These are phyloP conservation scores for Drosophila simulans DNA, from an alignment of 1,140 invertebrate species.

Conservation along the genomic window DNA sequence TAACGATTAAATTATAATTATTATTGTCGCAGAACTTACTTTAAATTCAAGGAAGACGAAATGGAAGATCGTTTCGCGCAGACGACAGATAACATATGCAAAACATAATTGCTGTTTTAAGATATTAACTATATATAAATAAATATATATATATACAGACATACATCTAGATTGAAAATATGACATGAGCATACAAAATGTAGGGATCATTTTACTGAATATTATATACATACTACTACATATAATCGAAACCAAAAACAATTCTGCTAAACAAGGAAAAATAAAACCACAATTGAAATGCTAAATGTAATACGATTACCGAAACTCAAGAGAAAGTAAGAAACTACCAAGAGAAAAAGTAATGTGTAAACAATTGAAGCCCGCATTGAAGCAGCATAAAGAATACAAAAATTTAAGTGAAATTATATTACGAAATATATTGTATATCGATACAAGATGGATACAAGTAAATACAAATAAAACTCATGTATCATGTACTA, in stretches of 20 bases:
- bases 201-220: constrained; percentile 83
- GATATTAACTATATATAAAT: constrained; percentile 73
- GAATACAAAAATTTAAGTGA: constrained; percentile 65
- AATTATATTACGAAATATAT: constrained; percentile 83
- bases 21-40: constrained; percentile 82
- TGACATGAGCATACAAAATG: constrained; percentile 83
- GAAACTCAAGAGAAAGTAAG: constrained; percentile 59
- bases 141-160: constrained; percentile 60
- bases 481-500: constrained; percentile 83
- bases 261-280: constrained; percentile 60
- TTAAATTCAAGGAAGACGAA: constrained; percentile 66
- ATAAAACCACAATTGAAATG: constrained; percentile 45
- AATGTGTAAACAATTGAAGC: constrained; percentile 49
- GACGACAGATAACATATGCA: constrained; percentile 40
- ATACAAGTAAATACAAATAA: constrained; percentile 81
- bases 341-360: constrained; percentile 39
- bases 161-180: constrained; percentile 73
- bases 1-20: constrained; percentile 66
- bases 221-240: constrained; percentile 60
- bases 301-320: constrained; percentile 77
- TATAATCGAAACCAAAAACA: constrained; percentile 60
- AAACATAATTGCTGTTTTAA: constrained; percentile 67
- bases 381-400: constrained; percentile 37
- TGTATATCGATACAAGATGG: constrained; percentile 81
- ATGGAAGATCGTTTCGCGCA: constrained; percentile 23